phyloP scores from a whole-genome alignment of 2,888 invertebrate species.

The Drosophila nr. medialis region DNA sequence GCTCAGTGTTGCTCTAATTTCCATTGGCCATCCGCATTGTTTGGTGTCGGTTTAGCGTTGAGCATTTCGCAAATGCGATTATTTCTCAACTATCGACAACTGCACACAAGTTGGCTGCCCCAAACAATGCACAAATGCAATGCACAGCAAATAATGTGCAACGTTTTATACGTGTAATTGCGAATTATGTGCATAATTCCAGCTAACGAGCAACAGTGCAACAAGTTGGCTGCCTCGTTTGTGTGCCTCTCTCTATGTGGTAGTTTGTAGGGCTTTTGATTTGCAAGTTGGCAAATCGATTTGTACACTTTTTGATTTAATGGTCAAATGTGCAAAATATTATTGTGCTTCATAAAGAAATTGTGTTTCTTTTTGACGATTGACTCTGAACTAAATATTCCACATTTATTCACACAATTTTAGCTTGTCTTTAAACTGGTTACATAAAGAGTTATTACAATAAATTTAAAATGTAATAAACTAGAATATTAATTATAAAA shows the following conservation, averaged over 20 bases:
- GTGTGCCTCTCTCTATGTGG: neutral
- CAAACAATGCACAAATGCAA: neutral
- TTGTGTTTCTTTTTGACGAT: rapidly evolving
- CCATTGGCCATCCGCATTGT: neutral
- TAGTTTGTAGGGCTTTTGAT: neutral
- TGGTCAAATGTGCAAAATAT: neutral
- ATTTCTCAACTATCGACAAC: constrained; percentile 43
- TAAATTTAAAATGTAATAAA: neutral
- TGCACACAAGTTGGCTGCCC: constrained; percentile 20
- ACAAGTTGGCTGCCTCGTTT: constrained; percentile 23
- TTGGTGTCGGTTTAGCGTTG: neutral
- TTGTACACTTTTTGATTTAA: neutral
- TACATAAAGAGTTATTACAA: neutral
- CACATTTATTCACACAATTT: neutral
- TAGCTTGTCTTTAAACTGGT: neutral
- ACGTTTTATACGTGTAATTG: constrained; percentile 21
- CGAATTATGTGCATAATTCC: constrained; percentile 17
- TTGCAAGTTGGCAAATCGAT: neutral
- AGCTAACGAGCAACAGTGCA: neutral
- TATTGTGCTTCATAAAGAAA: neutral
- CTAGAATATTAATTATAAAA: neutral
- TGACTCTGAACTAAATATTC: too few relatives aligned
- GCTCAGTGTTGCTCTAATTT: constrained; percentile 37
- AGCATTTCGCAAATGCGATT: constrained; percentile 36
- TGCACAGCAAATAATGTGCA: constrained; percentile 7